These are phyloP conservation scores for Encarsia formosa DNA, from an alignment of 2,888 invertebrate species.

Conservation along the genomic window DNA sequence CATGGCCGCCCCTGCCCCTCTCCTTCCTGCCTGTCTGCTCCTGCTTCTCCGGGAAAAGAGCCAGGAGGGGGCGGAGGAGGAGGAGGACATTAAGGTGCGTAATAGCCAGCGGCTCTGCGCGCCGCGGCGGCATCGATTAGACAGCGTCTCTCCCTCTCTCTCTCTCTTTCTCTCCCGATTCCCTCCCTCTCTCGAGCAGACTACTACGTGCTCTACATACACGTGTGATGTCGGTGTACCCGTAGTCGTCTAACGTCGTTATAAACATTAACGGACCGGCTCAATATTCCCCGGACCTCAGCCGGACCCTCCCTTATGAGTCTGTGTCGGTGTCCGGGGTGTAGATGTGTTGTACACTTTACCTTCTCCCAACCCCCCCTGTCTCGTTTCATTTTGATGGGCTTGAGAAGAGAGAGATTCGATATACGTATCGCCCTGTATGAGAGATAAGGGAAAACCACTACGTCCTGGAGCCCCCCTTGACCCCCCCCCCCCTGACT, in stretches of 20 bases:
- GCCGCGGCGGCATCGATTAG: constrained; percentile 52
- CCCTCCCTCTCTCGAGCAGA: constrained; percentile 22
- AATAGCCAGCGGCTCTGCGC: constrained; percentile 52
- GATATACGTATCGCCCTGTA: too few relatives aligned
- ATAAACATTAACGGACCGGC: constrained; percentile 51
- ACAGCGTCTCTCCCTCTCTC: constrained; percentile 34
- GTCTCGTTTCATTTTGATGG: neutral
- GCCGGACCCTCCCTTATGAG: constrained; percentile 32
- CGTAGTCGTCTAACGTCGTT: constrained; percentile 46
- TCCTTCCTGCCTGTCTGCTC: neutral
- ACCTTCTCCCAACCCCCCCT: constrained; percentile 6
- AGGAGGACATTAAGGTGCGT: constrained; percentile 52
- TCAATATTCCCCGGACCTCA: constrained; percentile 49
- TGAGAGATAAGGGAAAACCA: too few relatives aligned
- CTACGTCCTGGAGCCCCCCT: too few relatives aligned
- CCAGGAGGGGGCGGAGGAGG: constrained; percentile 26
- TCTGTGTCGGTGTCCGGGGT: too few relatives aligned
- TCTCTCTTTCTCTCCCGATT: constrained; percentile 25
- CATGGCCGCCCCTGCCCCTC: constrained; percentile 46
- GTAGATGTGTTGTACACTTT: too few relatives aligned
- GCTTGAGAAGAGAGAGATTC: too few relatives aligned
- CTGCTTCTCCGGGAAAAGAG: constrained; percentile 15
- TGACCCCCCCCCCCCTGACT: too few relatives aligned
- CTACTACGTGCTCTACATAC: constrained; percentile 49
- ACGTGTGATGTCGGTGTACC: constrained; percentile 31